Evolutionary conservation across 2,113 vertebrate species (phyloP).

Genomic region (Lampris incognitus): DNA sequence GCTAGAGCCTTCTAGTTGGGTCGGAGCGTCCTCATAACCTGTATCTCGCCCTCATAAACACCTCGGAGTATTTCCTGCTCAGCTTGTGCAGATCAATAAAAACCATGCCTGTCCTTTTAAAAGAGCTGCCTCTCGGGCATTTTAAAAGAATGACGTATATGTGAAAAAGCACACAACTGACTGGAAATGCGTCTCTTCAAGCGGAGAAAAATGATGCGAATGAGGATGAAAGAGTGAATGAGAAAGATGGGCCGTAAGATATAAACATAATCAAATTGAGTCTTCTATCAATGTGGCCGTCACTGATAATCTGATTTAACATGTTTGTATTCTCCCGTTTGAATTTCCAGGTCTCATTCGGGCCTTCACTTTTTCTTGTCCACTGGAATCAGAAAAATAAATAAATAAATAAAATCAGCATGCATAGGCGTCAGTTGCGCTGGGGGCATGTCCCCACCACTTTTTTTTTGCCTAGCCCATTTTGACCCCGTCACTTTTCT

Average conservation of each 20-base stretch:
- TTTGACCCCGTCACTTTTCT: no score
- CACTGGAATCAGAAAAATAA: slow-evolving; percentile 33
- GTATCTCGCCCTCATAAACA: slow-evolving; percentile 79
- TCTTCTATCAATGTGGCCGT: slow-evolving; percentile 8
- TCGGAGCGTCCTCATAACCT: slow-evolving; percentile 69
- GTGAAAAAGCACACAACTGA: not conserved
- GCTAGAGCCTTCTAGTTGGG: not conserved
- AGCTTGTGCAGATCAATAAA: slow-evolving; percentile 77
- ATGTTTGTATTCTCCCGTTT: slow-evolving; percentile 13
- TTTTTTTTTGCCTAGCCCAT: no score
- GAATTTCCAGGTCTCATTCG: slow-evolving; percentile 8
- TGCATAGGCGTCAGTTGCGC: no score
- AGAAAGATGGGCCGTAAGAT: slow-evolving; percentile 1
- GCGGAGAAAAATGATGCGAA: not conserved
- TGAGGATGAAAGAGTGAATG: not conserved
- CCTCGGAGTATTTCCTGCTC: slow-evolving; percentile 81
- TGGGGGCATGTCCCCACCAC: no score
- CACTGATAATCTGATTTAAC: slow-evolving; percentile 27
- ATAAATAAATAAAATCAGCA: no score
- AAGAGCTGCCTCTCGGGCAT: slow-evolving; percentile 10
- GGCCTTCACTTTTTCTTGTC: slow-evolving; percentile 36
- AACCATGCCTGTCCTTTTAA: slow-evolving; percentile 36
- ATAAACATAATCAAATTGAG: slow-evolving; percentile 23
- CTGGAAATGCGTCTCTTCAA: not conserved
- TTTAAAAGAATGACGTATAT: slow-evolving; percentile 14